phyloP scores from a whole-genome alignment of 2,797 vertebrate genomes.

The Sebastes variabilis region DNA sequence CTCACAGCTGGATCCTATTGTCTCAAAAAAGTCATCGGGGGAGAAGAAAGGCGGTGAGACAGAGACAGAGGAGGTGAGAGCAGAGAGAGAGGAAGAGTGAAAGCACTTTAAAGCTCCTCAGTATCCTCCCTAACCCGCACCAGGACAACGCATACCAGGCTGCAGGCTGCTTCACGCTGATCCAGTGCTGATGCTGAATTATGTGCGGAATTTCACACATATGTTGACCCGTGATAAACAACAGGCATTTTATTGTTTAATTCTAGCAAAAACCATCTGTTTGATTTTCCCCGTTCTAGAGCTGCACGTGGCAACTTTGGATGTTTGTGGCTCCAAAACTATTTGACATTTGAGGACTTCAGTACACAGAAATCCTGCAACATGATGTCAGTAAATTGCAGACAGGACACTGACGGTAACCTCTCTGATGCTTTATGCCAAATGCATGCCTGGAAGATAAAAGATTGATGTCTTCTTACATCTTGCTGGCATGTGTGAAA shows the following conservation, averaged over 20 bases:
- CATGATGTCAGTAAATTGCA: slow-evolving; percentile 22
- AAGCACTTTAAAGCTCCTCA: slow-evolving; percentile 46
- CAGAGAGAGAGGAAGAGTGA: slow-evolving; percentile 55
- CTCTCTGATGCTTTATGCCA: neutral
- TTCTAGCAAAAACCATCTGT: slow-evolving; percentile 57
- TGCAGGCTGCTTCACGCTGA: slow-evolving; percentile 37
- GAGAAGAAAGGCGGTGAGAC: slow-evolving; percentile 52
- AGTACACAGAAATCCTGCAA: slow-evolving; percentile 14
- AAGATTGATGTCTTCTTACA: neutral
- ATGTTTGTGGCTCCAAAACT: neutral
- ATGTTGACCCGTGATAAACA: slow-evolving; percentile 60
- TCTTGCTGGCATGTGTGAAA: neutral
- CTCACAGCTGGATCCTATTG: slow-evolving; percentile 82
- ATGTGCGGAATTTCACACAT: slow-evolving; percentile 72
- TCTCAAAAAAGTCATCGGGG: slow-evolving; percentile 55
- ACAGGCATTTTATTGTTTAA: slow-evolving; percentile 65
- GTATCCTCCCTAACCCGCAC: slow-evolving; percentile 40
- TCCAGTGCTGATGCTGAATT: slow-evolving; percentile 52
- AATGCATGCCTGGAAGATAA: neutral
- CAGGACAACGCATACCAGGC: slow-evolving; percentile 50
- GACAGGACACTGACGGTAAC: slow-evolving; percentile 3
- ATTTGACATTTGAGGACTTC: slow-evolving; percentile 15
- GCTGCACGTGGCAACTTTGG: slow-evolving; percentile 31
- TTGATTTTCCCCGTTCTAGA: slow-evolving; percentile 42
- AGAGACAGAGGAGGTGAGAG: slow-evolving; percentile 59